phyloP scores from a whole-genome alignment of 2,113 vertebrate genomes.

The Ovis aries region DNA sequence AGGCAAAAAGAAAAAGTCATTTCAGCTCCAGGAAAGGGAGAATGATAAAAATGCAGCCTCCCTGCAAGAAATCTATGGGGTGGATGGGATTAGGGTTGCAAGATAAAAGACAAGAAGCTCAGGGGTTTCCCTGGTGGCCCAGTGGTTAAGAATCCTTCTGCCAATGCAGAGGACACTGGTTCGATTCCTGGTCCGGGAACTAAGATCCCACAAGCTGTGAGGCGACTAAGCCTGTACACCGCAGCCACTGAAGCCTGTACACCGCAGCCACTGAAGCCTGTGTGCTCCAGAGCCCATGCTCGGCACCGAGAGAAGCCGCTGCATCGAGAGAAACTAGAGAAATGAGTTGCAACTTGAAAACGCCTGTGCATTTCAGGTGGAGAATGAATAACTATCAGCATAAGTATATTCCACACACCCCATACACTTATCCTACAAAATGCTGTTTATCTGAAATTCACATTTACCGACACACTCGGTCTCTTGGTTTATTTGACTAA shows the following conservation, averaged over 20 bases:
- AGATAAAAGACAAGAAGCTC: not conserved
- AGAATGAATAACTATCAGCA: rapidly evolving
- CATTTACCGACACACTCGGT: not conserved
- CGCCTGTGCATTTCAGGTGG: rapidly evolving
- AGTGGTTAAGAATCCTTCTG: not conserved
- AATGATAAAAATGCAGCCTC: not conserved
- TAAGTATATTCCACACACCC: no score
- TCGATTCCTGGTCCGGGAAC: not conserved
- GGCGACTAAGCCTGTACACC: not conserved
- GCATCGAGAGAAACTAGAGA: not conserved
- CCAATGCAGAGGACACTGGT: not conserved
- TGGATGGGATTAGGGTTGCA: rapidly evolving
- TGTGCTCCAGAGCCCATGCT: not conserved
- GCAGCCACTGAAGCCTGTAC: not conserved
- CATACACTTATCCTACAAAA: not conserved
- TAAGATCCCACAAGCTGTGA: not conserved
- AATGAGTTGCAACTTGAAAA: not conserved
- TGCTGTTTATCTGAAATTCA: not conserved
- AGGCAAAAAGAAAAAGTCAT: not conserved
- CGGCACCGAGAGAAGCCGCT: not conserved
- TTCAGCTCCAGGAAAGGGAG: not conserved
- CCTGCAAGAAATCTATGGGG: not conserved
- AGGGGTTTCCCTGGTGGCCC: not conserved
- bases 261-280: not conserved
- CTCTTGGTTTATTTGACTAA: not conserved